Base-by-base conservation (phyloP, 2,113 vertebrate species). In the Cochlearius cochlearius region DNA sequence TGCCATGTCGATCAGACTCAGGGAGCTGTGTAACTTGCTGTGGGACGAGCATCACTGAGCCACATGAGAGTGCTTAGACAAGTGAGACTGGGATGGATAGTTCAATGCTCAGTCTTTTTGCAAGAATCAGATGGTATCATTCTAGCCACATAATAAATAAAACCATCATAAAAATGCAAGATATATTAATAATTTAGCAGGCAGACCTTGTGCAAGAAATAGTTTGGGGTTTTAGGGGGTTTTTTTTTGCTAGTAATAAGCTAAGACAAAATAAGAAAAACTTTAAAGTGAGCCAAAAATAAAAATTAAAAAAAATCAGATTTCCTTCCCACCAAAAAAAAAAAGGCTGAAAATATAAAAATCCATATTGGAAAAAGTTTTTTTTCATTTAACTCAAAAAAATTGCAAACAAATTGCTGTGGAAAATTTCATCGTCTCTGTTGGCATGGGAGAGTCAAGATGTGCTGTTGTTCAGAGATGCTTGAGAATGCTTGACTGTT, bases 401-500 rank as follows among this genome's bases (percentile, higher is more conserved):
- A 95, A 41, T 52, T 59, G 7, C 3, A 3, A 82, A 66, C 22
- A 82, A 95, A 93, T 90, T 73, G 36, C 78, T 82, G 7, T 83
- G 45, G 53, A 95, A 91, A 81, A 75, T 85, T 68, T 85, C 41
- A 7, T 74, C 55, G 39, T 90, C 56, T 90, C 49, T 93, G 2
- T 68, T 94, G 96, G 92, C 69, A 62, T 67, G 66, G 77, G 74
- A 78, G 71, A 84, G 84, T 95, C 89, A 79, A 73, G 89, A 94
- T 91, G 74, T 4, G 2, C 64, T 87, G 91, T 38, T 91, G 88
- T 94, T 94, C 76, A 60, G 69, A 91, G 92, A 75, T 91, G 77
- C 92, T 88, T 1, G 6, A 95, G 80, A 94, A 94, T 79, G 74
- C 86, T 95, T 94, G 94, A 94, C 89, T 95, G 74, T 90, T 82